Evolutionary conservation across 2,888 invertebrate genomes (phyloP), one percentile per base, ranked within the genome.

Genomic region (Dilophus febrilis): DNA sequence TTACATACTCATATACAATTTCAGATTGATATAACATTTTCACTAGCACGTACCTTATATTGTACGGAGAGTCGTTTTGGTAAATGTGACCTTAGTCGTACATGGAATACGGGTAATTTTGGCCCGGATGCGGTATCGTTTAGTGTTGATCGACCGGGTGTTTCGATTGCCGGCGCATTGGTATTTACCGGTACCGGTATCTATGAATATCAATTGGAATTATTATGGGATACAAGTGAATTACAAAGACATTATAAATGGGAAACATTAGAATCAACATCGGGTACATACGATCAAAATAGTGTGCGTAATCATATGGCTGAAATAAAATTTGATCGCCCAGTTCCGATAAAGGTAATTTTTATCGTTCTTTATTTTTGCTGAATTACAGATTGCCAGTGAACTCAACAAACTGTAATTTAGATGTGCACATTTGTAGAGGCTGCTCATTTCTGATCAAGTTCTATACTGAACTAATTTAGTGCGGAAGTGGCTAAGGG

Each of bases 31-130:
- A 56, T 60, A 43, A 51, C 61, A 40, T 57, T 61, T 40, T 43
- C 61, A 42, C 61, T 61, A 4, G 77, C 79, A n/a, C 70, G 86
- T 35, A 79, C 85, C 29, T 67, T 90, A 48, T 75, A 87, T 46
- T 74, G 81, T 34, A 91, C 92, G 0, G 87, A 90, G 0, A 83
- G 85, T 28, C 72, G 95, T 19, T 97, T 95, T 60, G 83, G 87
- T 32, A 76, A 90, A 36, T 81, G 85, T 34, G 92, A 91, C 58
- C 78, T 83, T 48, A 80, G 82, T 37, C 75, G 90, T 34, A 84
- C 86, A 1, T 97, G 97, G 97, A 94, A 95, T 58, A 91, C 94
- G 0, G 91, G 94, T 4, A 91, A 90, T 58, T 94, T 94, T 26
- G 90, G 90, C 10, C 90, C 94, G 0, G 97, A 98, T 64, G 94